Conservation (phyloP, 2,797 vertebrate species). For the Thamnophis elegans region DNA sequence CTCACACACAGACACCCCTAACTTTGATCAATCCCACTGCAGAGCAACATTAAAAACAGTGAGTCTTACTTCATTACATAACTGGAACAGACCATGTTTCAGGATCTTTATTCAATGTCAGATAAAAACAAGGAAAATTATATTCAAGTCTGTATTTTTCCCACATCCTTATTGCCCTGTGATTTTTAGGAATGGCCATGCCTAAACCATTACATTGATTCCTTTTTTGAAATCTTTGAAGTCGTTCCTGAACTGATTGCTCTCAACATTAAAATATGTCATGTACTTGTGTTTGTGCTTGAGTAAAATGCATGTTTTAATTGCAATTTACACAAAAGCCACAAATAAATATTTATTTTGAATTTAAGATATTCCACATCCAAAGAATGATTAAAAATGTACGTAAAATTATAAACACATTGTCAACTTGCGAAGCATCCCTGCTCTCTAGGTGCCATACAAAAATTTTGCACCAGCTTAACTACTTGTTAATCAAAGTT, state of each 20-base stretch:
- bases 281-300: not conserved
- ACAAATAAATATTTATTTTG: not conserved
- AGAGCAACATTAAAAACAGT: not conserved
- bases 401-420: not conserved
- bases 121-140: not conserved
- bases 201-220: not conserved
- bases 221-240: not conserved
- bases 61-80: not conserved
- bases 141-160: not conserved
- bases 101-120: too few relatives aligned
- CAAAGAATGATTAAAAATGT: not conserved
- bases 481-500: not conserved
- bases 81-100: not conserved
- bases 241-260: not conserved
- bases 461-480: not conserved
- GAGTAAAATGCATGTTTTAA: not conserved
- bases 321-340: not conserved
- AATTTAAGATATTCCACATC: not conserved
- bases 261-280: not conserved
- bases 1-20: not conserved
- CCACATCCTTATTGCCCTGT: not conserved
- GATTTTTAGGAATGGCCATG: not conserved
- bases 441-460: not conserved
- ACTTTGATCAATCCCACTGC: not conserved
- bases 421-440: too few relatives aligned